A percentile compares a stretch with the other conserved stretches of the same genome.
Conservation (phyloP, 30 jellyfish, hydroid and myxozoan species). For the Chrysaora quinquecirrha region DNA sequence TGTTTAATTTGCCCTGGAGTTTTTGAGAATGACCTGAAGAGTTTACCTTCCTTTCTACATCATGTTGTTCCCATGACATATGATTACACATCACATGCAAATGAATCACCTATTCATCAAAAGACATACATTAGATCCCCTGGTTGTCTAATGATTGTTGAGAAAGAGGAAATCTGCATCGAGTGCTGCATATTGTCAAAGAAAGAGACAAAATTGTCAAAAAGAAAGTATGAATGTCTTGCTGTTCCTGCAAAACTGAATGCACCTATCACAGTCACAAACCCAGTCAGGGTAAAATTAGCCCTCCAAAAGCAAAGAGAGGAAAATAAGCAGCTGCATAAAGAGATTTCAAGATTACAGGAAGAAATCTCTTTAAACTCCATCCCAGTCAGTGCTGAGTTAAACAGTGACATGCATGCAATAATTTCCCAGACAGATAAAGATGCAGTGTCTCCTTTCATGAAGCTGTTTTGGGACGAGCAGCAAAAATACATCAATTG, state of each 20-base stretch:
- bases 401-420: conserved; percentile 27
- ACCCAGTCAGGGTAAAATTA: conserved; percentile 4
- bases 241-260: not conserved
- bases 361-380: conserved; percentile 17
- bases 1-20: not conserved
- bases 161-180: not conserved
- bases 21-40: not conserved
- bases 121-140: not conserved
- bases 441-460: conserved; percentile 78
- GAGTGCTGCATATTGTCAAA: no score
- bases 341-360: no score
- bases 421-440: conserved; percentile 56
- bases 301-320: conserved; percentile 39
- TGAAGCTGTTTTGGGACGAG: no score
- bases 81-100: not conserved
- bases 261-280: no score
- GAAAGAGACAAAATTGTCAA: no score
- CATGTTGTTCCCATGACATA: not conserved
- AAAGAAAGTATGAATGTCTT: no score
- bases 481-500: conserved; percentile 33
- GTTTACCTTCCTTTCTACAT: not conserved
- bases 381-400: conserved; percentile 8
- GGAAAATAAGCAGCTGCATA: conserved; percentile 24
- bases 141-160: not conserved
- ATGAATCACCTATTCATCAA: not conserved